A percentile compares a stretch with the other conserved stretches of the same genome.
Conservation (phyloP, 2,113 vertebrate genomes). For the Lagenorhynchus albirostris region DNA sequence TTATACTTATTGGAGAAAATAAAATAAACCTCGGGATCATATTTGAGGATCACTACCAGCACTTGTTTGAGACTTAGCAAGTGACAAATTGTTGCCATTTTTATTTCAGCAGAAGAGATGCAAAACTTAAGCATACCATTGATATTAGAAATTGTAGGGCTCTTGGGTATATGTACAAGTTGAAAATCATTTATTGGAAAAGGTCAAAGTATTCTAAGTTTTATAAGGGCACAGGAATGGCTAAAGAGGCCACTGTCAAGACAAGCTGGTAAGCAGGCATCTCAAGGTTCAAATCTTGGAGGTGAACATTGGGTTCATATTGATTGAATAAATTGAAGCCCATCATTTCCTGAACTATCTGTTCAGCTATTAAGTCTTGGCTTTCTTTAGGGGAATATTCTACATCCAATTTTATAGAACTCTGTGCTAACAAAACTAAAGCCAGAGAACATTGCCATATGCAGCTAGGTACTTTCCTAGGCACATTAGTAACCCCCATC, state of each 20-base stretch:
- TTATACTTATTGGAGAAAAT: neutral
- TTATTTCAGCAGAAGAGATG: neutral
- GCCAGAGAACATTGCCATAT: neutral
- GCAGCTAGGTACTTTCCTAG: neutral
- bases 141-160: neutral
- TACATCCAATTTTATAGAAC: neutral
- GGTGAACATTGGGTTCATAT: neutral
- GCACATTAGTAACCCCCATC: neutral
- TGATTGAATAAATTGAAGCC: neutral
- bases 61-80: neutral
- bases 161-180: neutral
- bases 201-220: neutral
- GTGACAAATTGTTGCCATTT: neutral
- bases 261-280: neutral
- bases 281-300: neutral
- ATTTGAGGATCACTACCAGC: neutral
- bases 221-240: neutral
- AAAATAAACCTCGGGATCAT: neutral
- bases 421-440: neutral
- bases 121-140: neutral
- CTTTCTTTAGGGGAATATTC: neutral
- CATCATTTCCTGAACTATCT: neutral
- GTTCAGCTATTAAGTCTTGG: neutral
- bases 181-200: conserved; percentile 1
- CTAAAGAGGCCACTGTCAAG: neutral